Evolutionary conservation across 2,888 invertebrate species (phyloP).

Genomic region (Troides oblongomaculatus): DNA sequence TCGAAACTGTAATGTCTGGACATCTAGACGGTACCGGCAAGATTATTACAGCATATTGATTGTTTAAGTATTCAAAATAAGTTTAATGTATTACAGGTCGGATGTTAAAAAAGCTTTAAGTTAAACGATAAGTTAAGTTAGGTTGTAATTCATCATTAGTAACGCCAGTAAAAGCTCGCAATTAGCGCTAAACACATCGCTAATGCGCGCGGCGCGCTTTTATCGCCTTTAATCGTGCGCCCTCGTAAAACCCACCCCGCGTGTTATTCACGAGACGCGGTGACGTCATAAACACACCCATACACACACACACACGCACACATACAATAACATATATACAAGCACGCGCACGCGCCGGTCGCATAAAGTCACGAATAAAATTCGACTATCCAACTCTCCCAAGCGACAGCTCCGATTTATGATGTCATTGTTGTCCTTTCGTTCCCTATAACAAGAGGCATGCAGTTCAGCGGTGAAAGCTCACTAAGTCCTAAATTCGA

Average conservation of each 20-base stretch:
- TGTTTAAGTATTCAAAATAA: background rate
- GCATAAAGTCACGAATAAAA: conserved; percentile 45
- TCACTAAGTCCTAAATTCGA: too few relatives aligned
- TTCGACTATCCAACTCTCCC: conserved; percentile 31
- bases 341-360: conserved; percentile 64
- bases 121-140: conserved; percentile 26
- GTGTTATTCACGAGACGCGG: conserved; percentile 45
- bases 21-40: too few relatives aligned
- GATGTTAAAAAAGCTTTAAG: conserved; percentile 20
- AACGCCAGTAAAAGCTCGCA: conserved; percentile 54
- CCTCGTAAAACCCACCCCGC: conserved; percentile 57
- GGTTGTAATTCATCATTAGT: conserved; percentile 40
- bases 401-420: conserved; percentile 38
- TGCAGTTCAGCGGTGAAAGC: too few relatives aligned
- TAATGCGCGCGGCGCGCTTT: conserved; percentile 53
- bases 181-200: conserved; percentile 65
- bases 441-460: too few relatives aligned
- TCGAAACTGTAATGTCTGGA: too few relatives aligned
- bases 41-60: too few relatives aligned
- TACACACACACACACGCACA: conserved; percentile 44
- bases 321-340: too few relatives aligned
- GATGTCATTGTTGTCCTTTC: conserved; percentile 39
- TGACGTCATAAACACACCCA: conserved; percentile 57
- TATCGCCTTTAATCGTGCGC: conserved; percentile 50
- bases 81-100: background rate